A percentile compares a stretch with the other conserved stretches of the same genome.
Conservation (phyloP, 1,140 invertebrate species). For the Drosophila watanabei region DNA sequence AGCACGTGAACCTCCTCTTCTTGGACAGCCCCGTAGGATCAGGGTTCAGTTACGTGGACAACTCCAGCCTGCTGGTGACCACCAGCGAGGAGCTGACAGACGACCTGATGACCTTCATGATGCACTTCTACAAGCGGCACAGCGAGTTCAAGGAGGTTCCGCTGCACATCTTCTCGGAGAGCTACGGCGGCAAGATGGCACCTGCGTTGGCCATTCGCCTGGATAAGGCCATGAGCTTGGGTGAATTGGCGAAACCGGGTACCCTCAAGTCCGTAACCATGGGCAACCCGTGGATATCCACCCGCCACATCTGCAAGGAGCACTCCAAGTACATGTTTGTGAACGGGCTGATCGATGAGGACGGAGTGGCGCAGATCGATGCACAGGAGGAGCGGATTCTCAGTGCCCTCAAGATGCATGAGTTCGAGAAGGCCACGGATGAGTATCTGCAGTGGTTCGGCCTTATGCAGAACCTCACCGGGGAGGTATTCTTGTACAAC, state of each 20-base stretch:
- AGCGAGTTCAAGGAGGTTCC: constrained; percentile 90
- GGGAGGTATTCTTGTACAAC: constrained; percentile 57
- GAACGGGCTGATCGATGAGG: constrained; percentile 88
- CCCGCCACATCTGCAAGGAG: constrained; percentile 91
- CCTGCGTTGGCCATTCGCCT: constrained; percentile 89
- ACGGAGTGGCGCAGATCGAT: constrained; percentile 83
- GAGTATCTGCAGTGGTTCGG: constrained; percentile 17
- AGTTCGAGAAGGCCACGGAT: constrained; percentile 43
- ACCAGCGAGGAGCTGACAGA: constrained; percentile 91
- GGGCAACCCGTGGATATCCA: constrained; percentile 95
- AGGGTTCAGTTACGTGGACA: constrained; percentile 93
- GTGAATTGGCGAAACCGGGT: constrained; percentile 87
- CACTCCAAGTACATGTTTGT: constrained; percentile 90
- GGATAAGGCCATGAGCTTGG: constrained; percentile 88
- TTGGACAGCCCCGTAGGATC: constrained; percentile 96
- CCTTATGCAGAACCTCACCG: constrained; percentile 42
- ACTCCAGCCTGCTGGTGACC: constrained; percentile 86
- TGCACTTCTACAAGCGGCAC: constrained; percentile 88
- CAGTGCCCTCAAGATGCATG: constrained; percentile 84
- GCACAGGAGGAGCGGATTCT: constrained; percentile 86
- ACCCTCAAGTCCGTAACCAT: constrained; percentile 92
- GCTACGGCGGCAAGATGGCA: constrained; percentile 96
- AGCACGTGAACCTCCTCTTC: constrained; percentile 93
- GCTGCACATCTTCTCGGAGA: constrained; percentile 94
- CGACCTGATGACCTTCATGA: constrained; percentile 91